Percentiles rank a stretch among this genome's conserved stretches.
Evolutionary conservation across 2,797 vertebrate species (phyloP).

Genomic region (Urophycis tenuis): DNA sequence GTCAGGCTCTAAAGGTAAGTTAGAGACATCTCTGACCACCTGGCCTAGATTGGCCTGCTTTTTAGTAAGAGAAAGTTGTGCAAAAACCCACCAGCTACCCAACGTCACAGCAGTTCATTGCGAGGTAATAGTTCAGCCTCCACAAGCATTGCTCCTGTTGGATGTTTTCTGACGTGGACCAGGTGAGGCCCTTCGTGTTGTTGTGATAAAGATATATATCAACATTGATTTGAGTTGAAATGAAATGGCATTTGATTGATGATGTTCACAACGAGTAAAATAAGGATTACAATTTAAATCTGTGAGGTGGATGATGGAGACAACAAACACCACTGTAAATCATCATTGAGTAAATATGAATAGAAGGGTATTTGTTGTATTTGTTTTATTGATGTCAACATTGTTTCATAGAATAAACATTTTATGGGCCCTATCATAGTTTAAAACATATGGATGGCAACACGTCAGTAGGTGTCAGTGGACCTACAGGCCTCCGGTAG

Average conservation of each 20-base stretch:
- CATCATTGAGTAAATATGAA: neutral
- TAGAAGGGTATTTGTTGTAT: neutral
- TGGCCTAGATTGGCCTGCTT: too few relatives aligned
- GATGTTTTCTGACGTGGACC: neutral
- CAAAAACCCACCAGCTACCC: too few relatives aligned
- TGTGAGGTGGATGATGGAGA: neutral
- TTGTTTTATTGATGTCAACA: neutral
- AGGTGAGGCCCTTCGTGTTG: neutral
- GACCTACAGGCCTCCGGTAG: neutral
- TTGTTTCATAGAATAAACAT: neutral
- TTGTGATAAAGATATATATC: neutral
- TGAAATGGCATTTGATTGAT: neutral
- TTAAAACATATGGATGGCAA: neutral
- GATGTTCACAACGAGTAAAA: too few relatives aligned
- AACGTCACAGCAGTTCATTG: neutral
- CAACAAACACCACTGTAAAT: neutral
- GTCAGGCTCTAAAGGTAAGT: too few relatives aligned
- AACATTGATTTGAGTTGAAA: neutral
- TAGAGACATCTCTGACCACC: too few relatives aligned
- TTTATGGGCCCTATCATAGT: neutral
- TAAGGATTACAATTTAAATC: neutral
- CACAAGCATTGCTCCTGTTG: neutral
- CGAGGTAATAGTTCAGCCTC: neutral
- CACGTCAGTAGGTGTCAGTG: neutral
- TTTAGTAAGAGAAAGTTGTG: too few relatives aligned